Evolutionary conservation across 92 coral and sea anemone genomes (phyloP).

Genomic region (Parazoanthus atlanticus): DNA sequence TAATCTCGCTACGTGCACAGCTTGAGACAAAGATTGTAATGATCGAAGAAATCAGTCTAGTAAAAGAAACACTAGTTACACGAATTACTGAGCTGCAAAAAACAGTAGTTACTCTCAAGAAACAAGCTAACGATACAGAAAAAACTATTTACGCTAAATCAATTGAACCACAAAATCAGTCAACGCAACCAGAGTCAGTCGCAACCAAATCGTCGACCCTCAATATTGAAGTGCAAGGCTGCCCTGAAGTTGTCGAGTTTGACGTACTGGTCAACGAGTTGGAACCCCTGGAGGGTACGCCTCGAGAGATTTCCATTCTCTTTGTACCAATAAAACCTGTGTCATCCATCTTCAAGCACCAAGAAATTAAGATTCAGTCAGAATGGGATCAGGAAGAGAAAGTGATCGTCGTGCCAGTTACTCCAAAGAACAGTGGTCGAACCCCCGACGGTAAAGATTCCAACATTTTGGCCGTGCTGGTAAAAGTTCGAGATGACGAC

Average conservation of each 20-base stretch:
- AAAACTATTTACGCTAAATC: background rate
- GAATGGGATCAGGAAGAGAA: background rate
- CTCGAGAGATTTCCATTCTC: background rate
- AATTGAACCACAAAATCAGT: background rate
- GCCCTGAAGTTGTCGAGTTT: constrained; percentile 9
- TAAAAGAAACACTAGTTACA: constrained; percentile 2
- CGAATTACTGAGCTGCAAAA: constrained; percentile 26
- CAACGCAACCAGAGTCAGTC: background rate
- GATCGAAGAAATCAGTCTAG: constrained; percentile 17
- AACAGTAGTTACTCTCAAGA: constrained; percentile 8
- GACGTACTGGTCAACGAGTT: background rate
- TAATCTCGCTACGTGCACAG: constrained; percentile 22
- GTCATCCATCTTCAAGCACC: constrained; percentile 12
- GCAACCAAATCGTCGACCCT: constrained; percentile 6
- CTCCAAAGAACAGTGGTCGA: background rate
- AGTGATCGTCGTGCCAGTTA: constrained; percentile 24
- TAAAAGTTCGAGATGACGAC: constrained; percentile 6
- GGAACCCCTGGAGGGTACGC: background rate
- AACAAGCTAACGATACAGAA: background rate
- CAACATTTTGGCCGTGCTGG: constrained; percentile 10
- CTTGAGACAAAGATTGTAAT: constrained; percentile 7
- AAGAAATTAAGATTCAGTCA: constrained; percentile 14
- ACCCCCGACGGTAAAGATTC: background rate
- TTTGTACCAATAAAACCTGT: constrained; percentile 21
- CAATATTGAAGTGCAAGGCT: background rate